Evolutionary conservation across 1,140 invertebrate species (phyloP), one percentile per base, ranked within the genome.

Genomic region (Microplitis mediator): DNA sequence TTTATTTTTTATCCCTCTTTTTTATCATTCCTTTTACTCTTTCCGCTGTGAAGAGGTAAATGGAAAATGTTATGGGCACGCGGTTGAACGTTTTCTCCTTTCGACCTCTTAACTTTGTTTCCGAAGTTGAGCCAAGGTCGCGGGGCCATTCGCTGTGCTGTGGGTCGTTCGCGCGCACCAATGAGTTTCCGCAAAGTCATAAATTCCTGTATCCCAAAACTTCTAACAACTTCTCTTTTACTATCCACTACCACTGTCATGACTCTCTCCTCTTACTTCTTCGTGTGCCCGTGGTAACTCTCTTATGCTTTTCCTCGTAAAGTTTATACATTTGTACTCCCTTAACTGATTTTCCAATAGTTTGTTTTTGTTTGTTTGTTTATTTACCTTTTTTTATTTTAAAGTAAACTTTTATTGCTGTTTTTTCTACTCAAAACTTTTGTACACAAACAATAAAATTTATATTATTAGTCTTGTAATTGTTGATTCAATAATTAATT

Each of bases 41-140:
- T 77, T 73, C 74, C 78, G 77, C 78, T 76, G 76, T 78, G 14
- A 11, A 34, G 58, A 56, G 39, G 56, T 72, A 51, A 67, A 56
- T 66, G 70, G 63, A 72, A 72, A 72, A 72, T 72, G 63, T 65
- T 62, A 34, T 45, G 60, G 63, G 36, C 62, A 51, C 52, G 62
- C 31, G 23, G 14, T 45, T 32, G 14, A 39, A 34, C 69, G 56
- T 50, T 45, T 45, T 61, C 65, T 72, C 64, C 64, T 72, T 51
- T 72, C 71, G 71, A 72, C 71, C 71, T 35, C 63, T 67, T 67
- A 72, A 72, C 71, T 72, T 72, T 72, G 71, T 72, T 67, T 72
- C 54, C 54, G n/a, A 72, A 72, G 71, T 72, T 67, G 36, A 72
- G 64, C 71, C 71, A 72, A 72, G 81, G 79, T 83, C 78, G 81